Base-by-base conservation (phyloP, 2,113 vertebrate genomes). In the Globicephala melas region DNA sequence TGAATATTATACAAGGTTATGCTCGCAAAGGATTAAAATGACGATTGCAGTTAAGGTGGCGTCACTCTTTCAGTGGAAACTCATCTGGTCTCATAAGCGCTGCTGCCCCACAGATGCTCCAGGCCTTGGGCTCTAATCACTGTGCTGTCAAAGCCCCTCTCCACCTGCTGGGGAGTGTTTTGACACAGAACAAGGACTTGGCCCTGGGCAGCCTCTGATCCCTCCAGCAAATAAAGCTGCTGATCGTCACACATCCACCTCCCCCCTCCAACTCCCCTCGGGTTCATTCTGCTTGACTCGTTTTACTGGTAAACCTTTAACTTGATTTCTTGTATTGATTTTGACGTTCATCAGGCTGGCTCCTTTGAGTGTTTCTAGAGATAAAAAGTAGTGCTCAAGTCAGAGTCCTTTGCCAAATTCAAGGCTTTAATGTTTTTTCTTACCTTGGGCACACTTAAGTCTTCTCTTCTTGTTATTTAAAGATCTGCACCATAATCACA, bases 401-500 rank as follows among this genome's bases (percentile, higher is more conserved):
- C 60, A 33, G 6, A 85, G 55, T 38, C 18, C 94, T 47, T 97
- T 91, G 79, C 28, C 71, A 89, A 92, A 94, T 62, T 44, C 18
- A 60, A 82, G 96, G 25, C 33, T 81, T 20, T n/a, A 28, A 2
- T 63, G 74, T 92, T 87, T 90, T 33, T 76, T 85, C 50, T 80
- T 55, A 71, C 77, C 26, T 91, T 58, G 60, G 63, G 28, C 8
- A 53, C 65, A 77, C 60, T 74, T 8, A 33, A 25, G 55, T 28
- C 58, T 14, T 44, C 7, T 11, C 53, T 60, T 65, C 53, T 60
- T 65, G 0, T 96, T 97, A 92, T 83, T 97, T 96, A 84, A 90
- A 94, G 17, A 76, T 20, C n/a, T 41, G 44, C 47, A 8, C 76
- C 87, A 80, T 4, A 70, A 86, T 67, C 76, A n/a, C 38, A 74